Evolutionary conservation across 2,113 vertebrate species (phyloP).

Genomic region (Callionymus lyra): DNA sequence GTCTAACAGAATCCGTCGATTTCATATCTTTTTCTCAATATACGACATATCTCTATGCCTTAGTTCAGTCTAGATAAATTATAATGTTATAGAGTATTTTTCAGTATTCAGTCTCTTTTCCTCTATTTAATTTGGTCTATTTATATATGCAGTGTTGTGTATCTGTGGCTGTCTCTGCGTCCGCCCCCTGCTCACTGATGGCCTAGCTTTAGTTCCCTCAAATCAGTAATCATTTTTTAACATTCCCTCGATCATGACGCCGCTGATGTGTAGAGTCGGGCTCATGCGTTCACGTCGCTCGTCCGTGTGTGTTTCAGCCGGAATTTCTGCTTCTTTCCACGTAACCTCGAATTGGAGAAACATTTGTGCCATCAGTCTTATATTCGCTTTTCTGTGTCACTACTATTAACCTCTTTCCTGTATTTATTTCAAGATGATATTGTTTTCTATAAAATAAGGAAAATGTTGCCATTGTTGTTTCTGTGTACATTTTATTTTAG

Average conservation of each 20-base stretch:
- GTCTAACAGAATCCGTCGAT: conserved; percentile 33
- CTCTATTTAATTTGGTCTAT: conserved; percentile 74
- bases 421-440: conserved; percentile 77
- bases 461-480: conserved; percentile 43
- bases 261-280: conserved; percentile 18
- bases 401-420: conserved; percentile 66
- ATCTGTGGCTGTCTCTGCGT: conserved; percentile 29
- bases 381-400: conserved; percentile 51
- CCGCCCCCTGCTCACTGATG: conserved; percentile 38
- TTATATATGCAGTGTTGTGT: conserved; percentile 75
- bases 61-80: conserved; percentile 64
- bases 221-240: conserved; percentile 47
- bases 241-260: conserved; percentile 59
- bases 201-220: conserved; percentile 17
- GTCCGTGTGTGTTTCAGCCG: conserved; percentile 22
- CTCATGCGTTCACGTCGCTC: conserved; percentile 34
- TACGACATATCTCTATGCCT: conserved; percentile 53
- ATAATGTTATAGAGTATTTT: conserved; percentile 68
- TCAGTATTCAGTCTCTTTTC: conserved; percentile 65
- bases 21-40: conserved; percentile 43
- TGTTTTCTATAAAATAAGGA: conserved; percentile 71
- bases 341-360: conserved; percentile 30
- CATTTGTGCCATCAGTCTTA: conserved; percentile 46
- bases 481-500: no score
- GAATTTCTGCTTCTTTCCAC: conserved; percentile 40